These are phyloP conservation scores for Harpalus rubripes DNA, from an alignment of 2,888 invertebrate species.

Conservation along the genomic window DNA sequence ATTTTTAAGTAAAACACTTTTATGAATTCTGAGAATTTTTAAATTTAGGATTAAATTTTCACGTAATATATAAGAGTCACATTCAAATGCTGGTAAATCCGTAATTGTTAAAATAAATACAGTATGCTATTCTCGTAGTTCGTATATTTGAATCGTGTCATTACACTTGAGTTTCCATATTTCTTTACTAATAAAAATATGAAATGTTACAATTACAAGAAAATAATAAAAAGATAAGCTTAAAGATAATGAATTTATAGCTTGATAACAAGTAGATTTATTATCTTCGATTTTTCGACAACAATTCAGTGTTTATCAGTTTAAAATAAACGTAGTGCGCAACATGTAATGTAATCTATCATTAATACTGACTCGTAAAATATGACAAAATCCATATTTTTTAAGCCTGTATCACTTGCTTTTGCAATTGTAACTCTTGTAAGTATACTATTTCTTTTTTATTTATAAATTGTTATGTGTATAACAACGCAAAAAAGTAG, in stretches of 20 bases:
- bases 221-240: conserved; percentile 11
- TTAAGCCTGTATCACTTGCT: conserved; percentile 27
- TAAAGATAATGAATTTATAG: background rate
- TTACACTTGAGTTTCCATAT: too few relatives aligned
- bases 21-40: too few relatives aligned
- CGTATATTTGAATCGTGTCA: too few relatives aligned
- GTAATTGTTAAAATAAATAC: too few relatives aligned
- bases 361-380: background rate
- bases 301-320: conserved; percentile 4
- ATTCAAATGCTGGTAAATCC: too few relatives aligned
- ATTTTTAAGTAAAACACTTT: too few relatives aligned
- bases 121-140: too few relatives aligned
- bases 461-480: background rate
- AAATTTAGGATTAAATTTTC: too few relatives aligned
- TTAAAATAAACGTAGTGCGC: background rate
- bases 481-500: background rate
- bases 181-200: too few relatives aligned
- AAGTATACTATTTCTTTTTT: background rate
- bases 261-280: conserved; percentile 24
- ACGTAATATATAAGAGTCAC: too few relatives aligned
- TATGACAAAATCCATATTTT: conserved; percentile 29
- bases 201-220: too few relatives aligned
- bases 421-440: conserved; percentile 50
- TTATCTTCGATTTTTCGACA: background rate
- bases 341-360: conserved; percentile 25